Evolutionary conservation across 2,113 vertebrate species (phyloP).

Genomic region (Pseudois nayaur): DNA sequence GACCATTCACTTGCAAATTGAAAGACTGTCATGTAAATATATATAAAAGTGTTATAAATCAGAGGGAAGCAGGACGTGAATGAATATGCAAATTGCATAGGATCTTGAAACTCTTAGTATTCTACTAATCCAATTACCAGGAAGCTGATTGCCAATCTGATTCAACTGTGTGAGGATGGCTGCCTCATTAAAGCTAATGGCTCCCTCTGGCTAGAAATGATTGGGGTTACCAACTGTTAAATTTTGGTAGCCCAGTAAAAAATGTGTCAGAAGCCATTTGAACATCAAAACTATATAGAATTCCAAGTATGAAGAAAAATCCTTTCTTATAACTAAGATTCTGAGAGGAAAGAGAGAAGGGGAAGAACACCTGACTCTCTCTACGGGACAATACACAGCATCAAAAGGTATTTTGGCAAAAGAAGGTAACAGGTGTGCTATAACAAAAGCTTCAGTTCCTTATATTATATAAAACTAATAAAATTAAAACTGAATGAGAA

Average conservation of each 20-base stretch:
- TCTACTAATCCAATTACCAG: constrained; percentile 70
- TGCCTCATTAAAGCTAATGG: constrained; percentile 75
- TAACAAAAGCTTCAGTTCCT: constrained; percentile 41
- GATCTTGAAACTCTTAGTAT: constrained; percentile 54
- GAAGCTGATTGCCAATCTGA: constrained; percentile 64
- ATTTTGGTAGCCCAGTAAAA: constrained; percentile 71
- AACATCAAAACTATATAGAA: constrained; percentile 50
- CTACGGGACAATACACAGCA: neutral
- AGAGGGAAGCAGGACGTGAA: constrained; percentile 38
- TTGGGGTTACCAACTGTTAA: constrained; percentile 62
- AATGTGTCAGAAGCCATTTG: constrained; percentile 41
- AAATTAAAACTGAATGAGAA: constrained; percentile 46
- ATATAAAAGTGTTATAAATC: constrained; percentile 49
- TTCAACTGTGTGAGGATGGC: constrained; percentile 49
- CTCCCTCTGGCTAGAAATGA: constrained; percentile 70
- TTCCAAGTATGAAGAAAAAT: constrained; percentile 49
- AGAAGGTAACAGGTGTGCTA: constrained; percentile 26
- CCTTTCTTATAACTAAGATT: constrained; percentile 31
- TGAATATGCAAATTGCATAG: constrained; percentile 66
- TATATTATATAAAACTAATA: neutral
- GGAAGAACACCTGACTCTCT: neutral
- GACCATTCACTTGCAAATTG: constrained; percentile 40
- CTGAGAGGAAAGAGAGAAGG: constrained; percentile 32
- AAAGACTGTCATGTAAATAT: constrained; percentile 48
- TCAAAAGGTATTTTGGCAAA: constrained; percentile 41